Evolutionary conservation across 2,888 invertebrate genomes (phyloP).

Genomic region (Platyscelio sp.): DNA sequence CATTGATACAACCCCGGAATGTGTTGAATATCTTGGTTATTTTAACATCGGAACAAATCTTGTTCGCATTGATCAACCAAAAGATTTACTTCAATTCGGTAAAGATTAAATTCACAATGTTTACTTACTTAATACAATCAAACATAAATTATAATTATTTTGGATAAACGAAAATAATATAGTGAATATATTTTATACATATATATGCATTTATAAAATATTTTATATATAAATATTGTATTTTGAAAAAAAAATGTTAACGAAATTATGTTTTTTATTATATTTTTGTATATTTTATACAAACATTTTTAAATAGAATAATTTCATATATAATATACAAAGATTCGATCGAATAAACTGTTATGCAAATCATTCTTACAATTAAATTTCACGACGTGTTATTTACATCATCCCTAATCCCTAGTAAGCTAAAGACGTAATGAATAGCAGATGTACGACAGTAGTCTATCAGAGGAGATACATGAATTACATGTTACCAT

Average conservation of each 20-base stretch:
- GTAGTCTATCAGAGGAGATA: conserved; percentile 24
- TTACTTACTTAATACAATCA: too few species aligned
- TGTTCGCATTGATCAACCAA: conserved; percentile 92
- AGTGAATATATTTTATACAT: too few species aligned
- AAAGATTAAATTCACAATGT: conserved; percentile 90
- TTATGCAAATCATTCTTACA: conserved; percentile 46
- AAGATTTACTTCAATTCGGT: conserved; percentile 89
- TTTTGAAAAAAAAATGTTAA: too few species aligned
- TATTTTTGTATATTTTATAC: too few species aligned
- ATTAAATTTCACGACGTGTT: conserved; percentile 31
- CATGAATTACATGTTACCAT: conserved; percentile 68
- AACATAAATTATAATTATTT: too few species aligned
- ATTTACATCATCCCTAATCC: conserved; percentile 54
- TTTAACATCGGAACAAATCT: conserved; percentile 92
- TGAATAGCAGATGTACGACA: conserved; percentile 47
- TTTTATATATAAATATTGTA: too few species aligned
- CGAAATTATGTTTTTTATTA: too few species aligned
- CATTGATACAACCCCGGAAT: conserved; percentile 95
- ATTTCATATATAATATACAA: conserved; percentile 17
- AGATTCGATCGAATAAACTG: conserved; percentile 88
- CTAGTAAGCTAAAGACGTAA: conserved; percentile 48
- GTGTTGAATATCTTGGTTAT: conserved; percentile 96
- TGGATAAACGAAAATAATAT: too few species aligned
- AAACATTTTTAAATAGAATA: neutral
- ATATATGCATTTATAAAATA: too few species aligned